phyloP scores from a whole-genome alignment of 2,888 invertebrate genomes.

The Bugulina stolonifera region DNA sequence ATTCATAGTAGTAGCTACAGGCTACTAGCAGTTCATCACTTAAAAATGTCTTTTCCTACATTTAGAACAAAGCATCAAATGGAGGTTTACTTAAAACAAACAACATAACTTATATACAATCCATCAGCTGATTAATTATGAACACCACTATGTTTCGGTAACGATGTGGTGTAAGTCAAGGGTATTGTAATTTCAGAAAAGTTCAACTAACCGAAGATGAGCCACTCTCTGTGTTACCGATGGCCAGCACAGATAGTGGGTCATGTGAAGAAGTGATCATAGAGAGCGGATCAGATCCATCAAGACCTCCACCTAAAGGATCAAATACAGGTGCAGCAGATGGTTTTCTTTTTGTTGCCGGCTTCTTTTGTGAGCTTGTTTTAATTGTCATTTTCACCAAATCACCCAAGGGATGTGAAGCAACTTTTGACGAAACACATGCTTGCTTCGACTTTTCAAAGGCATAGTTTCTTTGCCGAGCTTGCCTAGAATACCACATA shows the following conservation, averaged over 20 bases:
- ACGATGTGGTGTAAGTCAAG: too few species aligned
- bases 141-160: too few species aligned
- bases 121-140: too few species aligned
- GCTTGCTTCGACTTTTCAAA: slow-evolving; percentile 4
- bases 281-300: slow-evolving; percentile 69
- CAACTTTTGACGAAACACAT: background rate
- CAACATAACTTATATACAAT: too few species aligned
- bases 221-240: background rate
- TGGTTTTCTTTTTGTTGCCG: background rate
- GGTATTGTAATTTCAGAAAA: too few species aligned
- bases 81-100: too few species aligned
- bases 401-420: slow-evolving; percentile 14
- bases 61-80: too few species aligned
- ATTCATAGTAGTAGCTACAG: too few species aligned
- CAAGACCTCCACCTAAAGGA: slow-evolving; percentile 56
- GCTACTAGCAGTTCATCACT: too few species aligned
- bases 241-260: slow-evolving; percentile 56
- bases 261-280: slow-evolving; percentile 63
- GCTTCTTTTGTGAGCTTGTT: background rate
- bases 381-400: background rate
- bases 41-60: too few species aligned
- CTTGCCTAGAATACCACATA: background rate
- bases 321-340: slow-evolving; percentile 35
- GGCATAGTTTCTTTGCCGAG: slow-evolving; percentile 13
- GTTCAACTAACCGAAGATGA: background rate